These are phyloP conservation scores for Conus canariensis DNA, from an alignment of 2,888 invertebrate genomes.

Conservation along the genomic window DNA sequence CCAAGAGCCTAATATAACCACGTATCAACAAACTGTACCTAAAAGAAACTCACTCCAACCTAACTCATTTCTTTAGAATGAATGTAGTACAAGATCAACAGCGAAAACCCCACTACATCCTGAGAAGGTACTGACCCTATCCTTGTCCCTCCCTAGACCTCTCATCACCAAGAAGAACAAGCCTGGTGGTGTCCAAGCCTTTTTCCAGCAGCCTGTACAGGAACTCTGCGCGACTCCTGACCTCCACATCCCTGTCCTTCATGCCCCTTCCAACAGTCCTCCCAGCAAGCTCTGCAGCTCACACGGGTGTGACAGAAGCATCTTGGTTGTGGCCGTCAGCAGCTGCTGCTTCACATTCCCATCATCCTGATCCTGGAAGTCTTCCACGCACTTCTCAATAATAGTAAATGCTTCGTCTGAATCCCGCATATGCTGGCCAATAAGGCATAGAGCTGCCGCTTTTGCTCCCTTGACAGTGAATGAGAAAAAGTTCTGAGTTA, in stretches of 20 bases:
- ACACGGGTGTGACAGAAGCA: slow-evolving; percentile 71
- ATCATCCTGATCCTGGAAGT: slow-evolving; percentile 56
- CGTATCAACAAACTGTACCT: no score
- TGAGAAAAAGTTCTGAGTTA: slow-evolving; percentile 49
- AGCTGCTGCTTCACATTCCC: slow-evolving; percentile 62
- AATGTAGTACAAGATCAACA: no score
- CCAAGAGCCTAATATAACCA: no score
- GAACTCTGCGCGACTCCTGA: slow-evolving; percentile 58
- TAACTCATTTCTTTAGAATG: no score
- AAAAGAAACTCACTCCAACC: no score
- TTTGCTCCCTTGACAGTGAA: slow-evolving; percentile 58
- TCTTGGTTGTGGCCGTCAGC: slow-evolving; percentile 62
- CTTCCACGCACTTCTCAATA: slow-evolving; percentile 68
- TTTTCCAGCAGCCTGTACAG: slow-evolving; percentile 58
- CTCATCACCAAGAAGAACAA: neutral
- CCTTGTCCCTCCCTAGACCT: neutral
- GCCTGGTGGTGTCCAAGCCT: slow-evolving; percentile 42
- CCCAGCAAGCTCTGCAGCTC: slow-evolving; percentile 74
- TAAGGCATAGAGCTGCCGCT: slow-evolving; percentile 65
- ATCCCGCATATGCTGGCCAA: slow-evolving; percentile 66
- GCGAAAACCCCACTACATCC: no score
- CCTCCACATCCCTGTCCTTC: slow-evolving; percentile 55
- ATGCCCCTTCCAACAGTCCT: slow-evolving; percentile 67
- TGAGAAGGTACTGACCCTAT: no score
- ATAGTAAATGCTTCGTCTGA: slow-evolving; percentile 64